phyloP scores from a whole-genome alignment of 2,888 invertebrate species.

The Apamea crenata region DNA sequence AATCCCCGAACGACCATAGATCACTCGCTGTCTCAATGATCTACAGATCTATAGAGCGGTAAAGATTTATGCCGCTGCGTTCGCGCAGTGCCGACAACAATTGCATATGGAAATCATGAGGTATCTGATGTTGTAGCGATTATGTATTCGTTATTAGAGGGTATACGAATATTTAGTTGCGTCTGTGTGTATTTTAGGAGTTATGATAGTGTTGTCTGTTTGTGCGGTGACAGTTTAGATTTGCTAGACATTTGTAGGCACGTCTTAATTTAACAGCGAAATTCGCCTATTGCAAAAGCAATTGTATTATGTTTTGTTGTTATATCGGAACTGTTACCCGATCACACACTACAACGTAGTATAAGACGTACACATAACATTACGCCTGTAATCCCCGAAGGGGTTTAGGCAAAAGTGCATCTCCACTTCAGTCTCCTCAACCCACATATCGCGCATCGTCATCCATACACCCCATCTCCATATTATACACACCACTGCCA shows the following conservation, averaged over 20 bases:
- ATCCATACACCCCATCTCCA: too few relatives aligned
- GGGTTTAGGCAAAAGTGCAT: too few relatives aligned
- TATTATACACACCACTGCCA: too few relatives aligned
- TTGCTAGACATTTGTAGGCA: background rate
- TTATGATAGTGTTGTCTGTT: slow-evolving; percentile 2
- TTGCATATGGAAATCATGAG: slow-evolving; percentile 62
- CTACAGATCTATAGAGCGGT: slow-evolving; percentile 69
- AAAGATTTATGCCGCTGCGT: slow-evolving; percentile 67
- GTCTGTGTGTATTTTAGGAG: slow-evolving; percentile 18
- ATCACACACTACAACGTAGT: too few relatives aligned
- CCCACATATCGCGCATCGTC: too few relatives aligned
- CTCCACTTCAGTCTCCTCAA: too few relatives aligned
- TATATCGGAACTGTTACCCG: too few relatives aligned
- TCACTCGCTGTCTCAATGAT: slow-evolving; percentile 73
- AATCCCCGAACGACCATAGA: slow-evolving; percentile 69
- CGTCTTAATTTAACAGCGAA: slow-evolving; percentile 6
- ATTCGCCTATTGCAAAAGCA: background rate
- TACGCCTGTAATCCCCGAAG: too few relatives aligned
- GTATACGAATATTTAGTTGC: slow-evolving; percentile 32
- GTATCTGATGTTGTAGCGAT: slow-evolving; percentile 51
- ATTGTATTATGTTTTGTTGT: background rate
- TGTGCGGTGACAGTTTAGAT: slow-evolving; percentile 1
- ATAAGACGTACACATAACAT: too few relatives aligned
- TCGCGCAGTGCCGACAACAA: slow-evolving; percentile 60
- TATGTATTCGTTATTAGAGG: slow-evolving; percentile 43